phyloP scores from a whole-genome alignment of 2,113 vertebrate genomes.

The Onychostruthus taczanowskii region DNA sequence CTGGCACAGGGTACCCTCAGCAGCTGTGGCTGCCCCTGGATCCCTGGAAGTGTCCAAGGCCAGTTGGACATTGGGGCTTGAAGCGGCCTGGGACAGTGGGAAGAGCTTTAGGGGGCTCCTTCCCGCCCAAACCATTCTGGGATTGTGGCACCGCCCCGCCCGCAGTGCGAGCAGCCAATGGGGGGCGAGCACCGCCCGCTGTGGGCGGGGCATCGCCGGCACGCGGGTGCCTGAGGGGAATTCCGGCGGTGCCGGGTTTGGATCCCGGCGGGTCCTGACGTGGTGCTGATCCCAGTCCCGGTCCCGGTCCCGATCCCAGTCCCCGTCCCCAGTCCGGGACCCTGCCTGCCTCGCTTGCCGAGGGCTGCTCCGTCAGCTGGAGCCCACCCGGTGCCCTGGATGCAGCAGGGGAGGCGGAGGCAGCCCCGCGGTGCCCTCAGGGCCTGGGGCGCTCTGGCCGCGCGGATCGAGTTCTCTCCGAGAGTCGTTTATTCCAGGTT shows the following conservation, averaged over 20 bases:
- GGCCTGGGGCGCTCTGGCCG: background rate
- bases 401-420: background rate
- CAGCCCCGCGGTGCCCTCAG: background rate
- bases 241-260: rapidly evolving
- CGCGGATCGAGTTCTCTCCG: background rate
- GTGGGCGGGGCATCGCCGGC: rapidly evolving
- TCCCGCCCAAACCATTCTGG: background rate
- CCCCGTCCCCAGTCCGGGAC: background rate
- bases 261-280: background rate
- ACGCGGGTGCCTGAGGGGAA: rapidly evolving
- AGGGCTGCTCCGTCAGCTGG: background rate
- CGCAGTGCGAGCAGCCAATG: background rate
- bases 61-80: rapidly evolving
- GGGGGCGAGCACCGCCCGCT: background rate
- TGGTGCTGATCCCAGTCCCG: too few species aligned
- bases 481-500: slow-evolving; percentile 9
- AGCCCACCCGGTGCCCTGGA: background rate
- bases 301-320: rapidly evolving
- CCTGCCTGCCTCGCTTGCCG: background rate
- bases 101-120: rapidly evolving
- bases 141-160: background rate
- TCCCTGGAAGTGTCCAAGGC: rapidly evolving
- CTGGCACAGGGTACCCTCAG: background rate
- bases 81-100: rapidly evolving
- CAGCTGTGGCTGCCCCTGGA: rapidly evolving